Conservation (phyloP, 2,888 invertebrate species). For the Ochlodes sylvanus region DNA sequence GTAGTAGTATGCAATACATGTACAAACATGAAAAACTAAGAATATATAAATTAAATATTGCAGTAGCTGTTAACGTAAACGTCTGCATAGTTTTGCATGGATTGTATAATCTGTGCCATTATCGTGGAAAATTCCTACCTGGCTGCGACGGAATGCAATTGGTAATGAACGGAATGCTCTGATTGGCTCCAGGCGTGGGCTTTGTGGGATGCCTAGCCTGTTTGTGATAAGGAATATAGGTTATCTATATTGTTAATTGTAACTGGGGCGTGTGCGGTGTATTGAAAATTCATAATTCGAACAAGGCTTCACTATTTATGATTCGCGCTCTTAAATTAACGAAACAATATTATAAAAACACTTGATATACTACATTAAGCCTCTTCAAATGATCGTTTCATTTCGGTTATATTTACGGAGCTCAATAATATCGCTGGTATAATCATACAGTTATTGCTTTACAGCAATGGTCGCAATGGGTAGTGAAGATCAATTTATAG, state of each 20-base stretch:
- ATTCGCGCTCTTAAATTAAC: too few relatives aligned
- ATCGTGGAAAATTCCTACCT: constrained; percentile 7
- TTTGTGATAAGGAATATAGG: background rate
- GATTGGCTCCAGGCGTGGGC: constrained; percentile 6
- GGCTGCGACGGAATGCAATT: constrained; percentile 17
- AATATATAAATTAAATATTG: too few relatives aligned
- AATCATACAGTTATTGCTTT: constrained; percentile 4
- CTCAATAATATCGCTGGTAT: background rate
- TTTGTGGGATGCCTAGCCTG: background rate
- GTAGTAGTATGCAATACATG: too few relatives aligned
- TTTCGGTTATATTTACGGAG: too few relatives aligned
- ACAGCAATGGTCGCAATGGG: constrained; percentile 24
- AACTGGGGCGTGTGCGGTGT: too few relatives aligned
- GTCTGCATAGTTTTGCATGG: background rate
- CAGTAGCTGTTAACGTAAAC: too few relatives aligned
- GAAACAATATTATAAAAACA: too few relatives aligned
- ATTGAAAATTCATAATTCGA: too few relatives aligned
- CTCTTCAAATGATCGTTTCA: too few relatives aligned
- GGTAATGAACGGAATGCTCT: constrained; percentile 13
- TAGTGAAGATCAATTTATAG: constrained; percentile 20
- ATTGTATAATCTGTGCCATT: constrained; percentile 10
- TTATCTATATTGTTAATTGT: background rate
- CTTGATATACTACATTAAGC: too few relatives aligned
- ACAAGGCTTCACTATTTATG: too few relatives aligned
- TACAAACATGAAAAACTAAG: too few relatives aligned